These are phyloP conservation scores for Carollia perspicillata DNA, from an alignment of 2,113 vertebrate genomes.

Conservation along the genomic window DNA sequence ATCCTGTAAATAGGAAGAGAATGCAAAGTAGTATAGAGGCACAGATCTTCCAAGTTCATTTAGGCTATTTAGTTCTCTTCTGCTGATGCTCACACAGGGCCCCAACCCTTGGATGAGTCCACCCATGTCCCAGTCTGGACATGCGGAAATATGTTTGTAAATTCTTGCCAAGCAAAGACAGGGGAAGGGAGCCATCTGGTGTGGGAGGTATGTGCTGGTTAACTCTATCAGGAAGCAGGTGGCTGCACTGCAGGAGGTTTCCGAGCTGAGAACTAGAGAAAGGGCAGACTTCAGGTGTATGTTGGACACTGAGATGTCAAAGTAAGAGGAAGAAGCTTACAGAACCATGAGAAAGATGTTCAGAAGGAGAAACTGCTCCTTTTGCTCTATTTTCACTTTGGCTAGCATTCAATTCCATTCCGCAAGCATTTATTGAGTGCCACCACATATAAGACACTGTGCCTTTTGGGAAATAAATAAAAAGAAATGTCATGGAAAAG, in stretches of 20 bases:
- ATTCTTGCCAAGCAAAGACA: constrained; percentile 67
- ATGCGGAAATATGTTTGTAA: constrained; percentile 47
- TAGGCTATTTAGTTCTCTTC: not conserved
- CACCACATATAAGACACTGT: not conserved
- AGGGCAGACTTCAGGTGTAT: constrained; percentile 26
- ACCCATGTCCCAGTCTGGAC: constrained; percentile 30
- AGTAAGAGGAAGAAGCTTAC: not conserved
- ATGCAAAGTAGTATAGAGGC: not conserved
- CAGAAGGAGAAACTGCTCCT: not conserved
- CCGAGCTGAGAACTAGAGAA: constrained; percentile 39
- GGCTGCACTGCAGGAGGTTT: constrained; percentile 64
- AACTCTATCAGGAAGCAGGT: constrained; percentile 71
- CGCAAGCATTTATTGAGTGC: not conserved
- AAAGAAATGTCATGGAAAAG: constrained; percentile 16
- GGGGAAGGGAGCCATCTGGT: constrained; percentile 69
- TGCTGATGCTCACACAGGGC: not conserved
- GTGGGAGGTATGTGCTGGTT: constrained; percentile 59
- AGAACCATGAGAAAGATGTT: not conserved
- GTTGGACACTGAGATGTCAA: constrained; percentile 5
- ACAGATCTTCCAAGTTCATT: not conserved
- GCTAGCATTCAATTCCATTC: not conserved
- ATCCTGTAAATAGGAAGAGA: not conserved
- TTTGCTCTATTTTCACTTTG: not conserved
- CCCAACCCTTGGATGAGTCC: not conserved
- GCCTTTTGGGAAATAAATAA: constrained; percentile 44